Percentiles rank a stretch among this genome's conserved stretches.
Conservation (phyloP, 2,797 vertebrate genomes). For the Macropus fuliginosus region DNA sequence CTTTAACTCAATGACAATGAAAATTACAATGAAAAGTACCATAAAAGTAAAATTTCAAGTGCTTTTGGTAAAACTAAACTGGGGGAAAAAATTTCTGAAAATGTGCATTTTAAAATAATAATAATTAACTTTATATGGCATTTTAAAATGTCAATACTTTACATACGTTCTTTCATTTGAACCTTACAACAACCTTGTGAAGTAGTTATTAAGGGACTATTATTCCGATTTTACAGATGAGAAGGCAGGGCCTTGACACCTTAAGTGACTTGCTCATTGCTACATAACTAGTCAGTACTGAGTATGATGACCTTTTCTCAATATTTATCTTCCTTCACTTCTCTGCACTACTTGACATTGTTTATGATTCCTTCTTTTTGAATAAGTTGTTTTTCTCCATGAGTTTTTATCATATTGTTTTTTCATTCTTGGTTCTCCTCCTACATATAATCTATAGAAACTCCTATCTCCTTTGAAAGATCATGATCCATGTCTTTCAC, state of each 20-base stretch:
- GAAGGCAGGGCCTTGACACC: no score
- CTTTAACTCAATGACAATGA: constrained; percentile 18
- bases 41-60: constrained; percentile 18
- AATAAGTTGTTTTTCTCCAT: not conserved
- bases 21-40: constrained; percentile 10
- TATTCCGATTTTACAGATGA: not conserved
- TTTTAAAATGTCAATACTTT: not conserved
- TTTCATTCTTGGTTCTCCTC: not conserved
- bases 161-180: not conserved
- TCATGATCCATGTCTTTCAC: not conserved
- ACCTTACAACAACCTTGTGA: not conserved
- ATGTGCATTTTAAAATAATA: not conserved
- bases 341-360: not conserved
- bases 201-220: not conserved
- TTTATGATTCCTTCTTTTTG: not conserved
- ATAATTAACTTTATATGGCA: not conserved
- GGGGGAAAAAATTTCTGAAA: not conserved
- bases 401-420: not conserved
- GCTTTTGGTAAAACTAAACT: constrained; percentile 23
- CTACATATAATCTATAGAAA: not conserved
- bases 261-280: not conserved
- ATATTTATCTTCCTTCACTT: not conserved
- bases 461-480: not conserved
- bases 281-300: not conserved
- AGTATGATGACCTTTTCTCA: not conserved